Conservation (phyloP, 2,797 vertebrate genomes). For the Cuculus canorus region DNA sequence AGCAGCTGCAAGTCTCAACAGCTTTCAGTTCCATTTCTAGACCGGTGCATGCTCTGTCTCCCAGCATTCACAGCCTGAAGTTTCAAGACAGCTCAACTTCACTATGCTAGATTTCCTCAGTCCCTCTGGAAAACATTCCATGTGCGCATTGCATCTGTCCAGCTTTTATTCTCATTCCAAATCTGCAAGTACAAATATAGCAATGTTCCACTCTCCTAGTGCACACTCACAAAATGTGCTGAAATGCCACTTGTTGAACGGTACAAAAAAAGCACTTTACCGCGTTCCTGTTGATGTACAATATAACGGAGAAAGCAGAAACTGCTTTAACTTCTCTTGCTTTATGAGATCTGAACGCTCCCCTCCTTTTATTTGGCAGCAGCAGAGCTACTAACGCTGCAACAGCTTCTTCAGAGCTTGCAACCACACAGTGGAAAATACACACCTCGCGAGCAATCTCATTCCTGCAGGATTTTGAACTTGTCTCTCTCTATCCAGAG, state of each 20-base stretch:
- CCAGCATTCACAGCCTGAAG: not conserved
- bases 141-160: not conserved
- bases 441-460: not conserved
- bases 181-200: constrained; percentile 41
- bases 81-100: not conserved
- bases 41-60: fast-evolving
- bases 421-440: not conserved
- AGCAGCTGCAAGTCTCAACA: not conserved
- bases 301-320: not conserved
- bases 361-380: not conserved
- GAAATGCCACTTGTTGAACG: constrained; percentile 13
- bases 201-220: constrained; percentile 37
- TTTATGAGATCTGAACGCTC: not conserved
- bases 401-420: not conserved
- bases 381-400: not conserved
- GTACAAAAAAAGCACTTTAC: constrained; percentile 31
- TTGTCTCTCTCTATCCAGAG: not conserved
- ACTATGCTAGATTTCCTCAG: not conserved
- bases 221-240: constrained; percentile 14
- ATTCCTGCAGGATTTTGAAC: not conserved
- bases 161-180: constrained; percentile 51
- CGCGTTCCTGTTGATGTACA: not conserved
- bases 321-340: not conserved
- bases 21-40: not conserved
- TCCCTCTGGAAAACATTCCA: constrained; percentile 4